Conservation (phyloP, 2,113 vertebrate genomes). For the Rhipidura dahli region DNA sequence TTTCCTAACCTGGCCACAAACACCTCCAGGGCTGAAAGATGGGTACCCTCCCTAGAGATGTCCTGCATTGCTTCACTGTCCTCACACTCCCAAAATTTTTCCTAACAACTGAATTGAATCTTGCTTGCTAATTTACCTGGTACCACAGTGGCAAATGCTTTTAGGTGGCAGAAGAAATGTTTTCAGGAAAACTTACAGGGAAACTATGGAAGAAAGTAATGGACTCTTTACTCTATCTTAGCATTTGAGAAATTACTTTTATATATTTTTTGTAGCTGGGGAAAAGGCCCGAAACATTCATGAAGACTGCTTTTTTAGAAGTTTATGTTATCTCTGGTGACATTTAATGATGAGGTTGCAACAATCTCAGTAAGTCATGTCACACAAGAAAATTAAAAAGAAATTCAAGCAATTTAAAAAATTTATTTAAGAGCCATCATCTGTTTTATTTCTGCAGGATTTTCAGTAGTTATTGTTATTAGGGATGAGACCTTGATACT, state of each 20-base stretch:
- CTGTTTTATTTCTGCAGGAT: conserved; percentile 42
- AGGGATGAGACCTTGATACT: conserved; percentile 49
- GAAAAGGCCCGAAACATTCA: not conserved
- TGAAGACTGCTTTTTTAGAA: not conserved
- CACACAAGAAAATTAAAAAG: not conserved
- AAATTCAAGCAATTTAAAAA: accelerated
- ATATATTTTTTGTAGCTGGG: not conserved
- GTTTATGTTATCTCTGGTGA: not conserved
- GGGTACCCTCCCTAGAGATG: not conserved
- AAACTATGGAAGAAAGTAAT: not conserved
- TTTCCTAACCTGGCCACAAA: not conserved
- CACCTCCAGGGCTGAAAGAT: not conserved
- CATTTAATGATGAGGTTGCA: not conserved
- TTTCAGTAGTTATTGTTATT: conserved; percentile 56
- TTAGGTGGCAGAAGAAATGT: not conserved
- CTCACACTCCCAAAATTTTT: not conserved
- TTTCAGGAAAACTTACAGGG: not conserved
- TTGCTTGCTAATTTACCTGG: not conserved
- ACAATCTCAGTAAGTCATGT: not conserved
- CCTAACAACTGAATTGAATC: not conserved
- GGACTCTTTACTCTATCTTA: not conserved
- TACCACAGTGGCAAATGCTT: not conserved
- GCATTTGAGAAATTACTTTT: not conserved
- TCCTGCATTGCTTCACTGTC: not conserved
- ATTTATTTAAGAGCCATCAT: not conserved